phyloP scores from a whole-genome alignment of 2,888 invertebrate genomes.

The Dastarcus helophoroides region DNA sequence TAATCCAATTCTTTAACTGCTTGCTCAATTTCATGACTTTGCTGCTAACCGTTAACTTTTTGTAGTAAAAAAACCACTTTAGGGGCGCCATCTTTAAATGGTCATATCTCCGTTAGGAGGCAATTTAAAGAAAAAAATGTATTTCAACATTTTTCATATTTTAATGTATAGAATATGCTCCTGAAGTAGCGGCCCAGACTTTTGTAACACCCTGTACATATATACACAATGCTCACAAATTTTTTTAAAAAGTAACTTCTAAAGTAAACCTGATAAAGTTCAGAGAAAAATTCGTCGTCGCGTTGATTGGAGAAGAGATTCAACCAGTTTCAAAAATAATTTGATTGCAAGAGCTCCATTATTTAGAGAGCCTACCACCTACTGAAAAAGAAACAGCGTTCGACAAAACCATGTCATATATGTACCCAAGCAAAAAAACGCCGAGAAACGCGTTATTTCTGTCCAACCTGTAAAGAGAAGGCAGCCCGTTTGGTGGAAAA shows the following conservation, averaged over 20 bases:
- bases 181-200: no score
- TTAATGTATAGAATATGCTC: no score
- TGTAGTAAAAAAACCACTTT: no score
- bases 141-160: no score
- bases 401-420: slow-evolving; percentile 14
- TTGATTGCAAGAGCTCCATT: slow-evolving; percentile 15
- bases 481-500: slow-evolving; percentile 18
- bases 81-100: no score
- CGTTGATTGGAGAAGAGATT: slow-evolving; percentile 16
- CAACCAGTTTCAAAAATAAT: slow-evolving; percentile 15
- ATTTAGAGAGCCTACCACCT: slow-evolving; percentile 17
- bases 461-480: slow-evolving; percentile 17
- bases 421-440: slow-evolving; percentile 15
- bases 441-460: slow-evolving; percentile 18
- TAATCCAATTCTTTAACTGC: no score
- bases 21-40: no score
- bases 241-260: slow-evolving; percentile 18
- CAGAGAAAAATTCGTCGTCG: slow-evolving; percentile 16
- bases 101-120: no score
- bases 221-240: slow-evolving; percentile 18
- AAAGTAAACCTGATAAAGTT: slow-evolving; percentile 18
- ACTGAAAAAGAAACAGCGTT: slow-evolving; percentile 16
- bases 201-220: no score
- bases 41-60: no score
- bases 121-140: no score